A percentile compares a stretch with the other conserved stretches of the same genome.
phyloP scores from a whole-genome alignment of 1,140 invertebrate genomes.

The Anastrepha ludens region DNA sequence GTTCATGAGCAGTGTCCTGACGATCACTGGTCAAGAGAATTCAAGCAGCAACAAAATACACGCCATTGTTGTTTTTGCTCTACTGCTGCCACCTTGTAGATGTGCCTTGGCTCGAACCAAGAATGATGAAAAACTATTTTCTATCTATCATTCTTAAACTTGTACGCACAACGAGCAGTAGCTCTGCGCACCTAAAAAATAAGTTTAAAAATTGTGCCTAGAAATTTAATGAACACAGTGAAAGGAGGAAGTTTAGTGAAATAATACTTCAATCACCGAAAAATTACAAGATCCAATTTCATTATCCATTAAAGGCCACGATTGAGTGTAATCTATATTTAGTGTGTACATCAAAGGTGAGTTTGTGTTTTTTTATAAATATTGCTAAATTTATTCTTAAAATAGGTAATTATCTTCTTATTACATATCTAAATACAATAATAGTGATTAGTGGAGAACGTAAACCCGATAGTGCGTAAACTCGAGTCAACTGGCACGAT shows the following conservation, averaged over 20 bases:
- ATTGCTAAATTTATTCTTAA: neutral
- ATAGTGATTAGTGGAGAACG: neutral
- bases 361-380: neutral
- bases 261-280: conserved; percentile 31
- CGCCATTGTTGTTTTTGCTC: too few species aligned
- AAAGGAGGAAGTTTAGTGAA: conserved; percentile 12
- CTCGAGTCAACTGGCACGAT: too few species aligned
- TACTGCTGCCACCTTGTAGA: too few species aligned
- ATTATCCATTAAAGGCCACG: conserved; percentile 6
- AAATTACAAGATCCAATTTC: neutral
- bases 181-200: too few species aligned
- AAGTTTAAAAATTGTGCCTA: neutral
- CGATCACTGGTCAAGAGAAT: too few species aligned
- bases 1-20: too few species aligned
- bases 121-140: conserved; percentile 42
- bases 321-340: conserved; percentile 41
- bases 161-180: too few species aligned
- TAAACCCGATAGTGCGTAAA: too few species aligned
- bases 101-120: too few species aligned
- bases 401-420: too few species aligned
- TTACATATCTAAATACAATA: neutral
- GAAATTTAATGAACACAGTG: conserved; percentile 34
- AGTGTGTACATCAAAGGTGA: conserved; percentile 11
- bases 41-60: too few species aligned
- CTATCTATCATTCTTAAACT: neutral